Conservation (phyloP, 2,113 vertebrate species). For the Bos javanicus region DNA sequence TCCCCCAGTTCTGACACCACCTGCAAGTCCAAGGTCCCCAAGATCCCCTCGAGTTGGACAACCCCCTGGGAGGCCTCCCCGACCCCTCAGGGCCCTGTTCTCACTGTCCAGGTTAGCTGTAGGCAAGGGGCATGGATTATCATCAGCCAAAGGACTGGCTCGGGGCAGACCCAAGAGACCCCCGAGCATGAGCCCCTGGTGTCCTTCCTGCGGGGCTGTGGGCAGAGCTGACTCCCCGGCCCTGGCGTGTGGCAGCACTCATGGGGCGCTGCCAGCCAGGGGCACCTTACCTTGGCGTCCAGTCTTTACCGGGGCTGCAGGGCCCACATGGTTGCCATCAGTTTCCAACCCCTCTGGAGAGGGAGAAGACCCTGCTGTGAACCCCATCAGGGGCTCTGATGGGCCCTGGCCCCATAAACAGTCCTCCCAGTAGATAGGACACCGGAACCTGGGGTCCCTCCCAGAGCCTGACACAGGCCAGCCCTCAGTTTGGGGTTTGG, state of each 20-base stretch:
- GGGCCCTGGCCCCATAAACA: not conserved
- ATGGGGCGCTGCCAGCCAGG: not conserved
- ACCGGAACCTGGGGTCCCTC: not conserved
- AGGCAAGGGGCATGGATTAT: not conserved
- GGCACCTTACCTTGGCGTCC: too few species aligned
- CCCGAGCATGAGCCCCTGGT: too few species aligned
- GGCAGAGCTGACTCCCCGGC: not conserved
- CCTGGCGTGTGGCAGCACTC: rapidly evolving
- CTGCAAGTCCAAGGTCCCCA: not conserved
- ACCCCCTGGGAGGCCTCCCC: not conserved
- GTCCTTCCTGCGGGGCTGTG: not conserved
- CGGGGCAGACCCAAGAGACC: not conserved
- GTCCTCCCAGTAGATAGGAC: not conserved
- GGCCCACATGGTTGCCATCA: not conserved
- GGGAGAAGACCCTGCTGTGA: rapidly evolving
- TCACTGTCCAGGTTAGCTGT: not conserved
- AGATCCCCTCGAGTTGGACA: not conserved
- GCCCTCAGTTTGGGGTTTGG: not conserved
- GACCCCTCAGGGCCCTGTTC: not conserved
- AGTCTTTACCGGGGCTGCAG: not conserved
- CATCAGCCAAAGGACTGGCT: not conserved
- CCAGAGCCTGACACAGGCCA: not conserved
- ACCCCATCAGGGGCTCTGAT: not conserved
- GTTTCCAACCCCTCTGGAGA: not conserved
- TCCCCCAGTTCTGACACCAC: not conserved